A percentile compares a stretch with the other conserved stretches of the same genome.
phyloP scores from a whole-genome alignment of 2,113 vertebrate species.

The Etia nguti region DNA sequence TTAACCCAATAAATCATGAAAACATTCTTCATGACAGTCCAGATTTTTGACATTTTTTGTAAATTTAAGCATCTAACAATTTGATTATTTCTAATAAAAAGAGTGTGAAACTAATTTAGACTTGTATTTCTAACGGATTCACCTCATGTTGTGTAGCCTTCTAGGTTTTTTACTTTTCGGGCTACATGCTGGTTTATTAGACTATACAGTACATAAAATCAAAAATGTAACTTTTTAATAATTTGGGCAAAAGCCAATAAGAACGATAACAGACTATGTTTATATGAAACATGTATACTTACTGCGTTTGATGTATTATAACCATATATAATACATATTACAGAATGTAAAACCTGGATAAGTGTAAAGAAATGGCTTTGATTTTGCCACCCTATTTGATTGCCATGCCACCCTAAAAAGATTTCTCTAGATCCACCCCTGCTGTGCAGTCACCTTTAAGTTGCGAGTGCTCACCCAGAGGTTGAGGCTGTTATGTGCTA shows the following conservation, averaged over 20 bases:
- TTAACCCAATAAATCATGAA: not conserved
- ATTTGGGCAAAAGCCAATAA: not conserved
- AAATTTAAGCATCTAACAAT: not conserved
- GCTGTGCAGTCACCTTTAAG: not conserved
- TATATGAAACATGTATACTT: not conserved
- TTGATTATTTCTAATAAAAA: not conserved
- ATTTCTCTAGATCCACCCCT: not conserved
- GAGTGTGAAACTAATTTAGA: not conserved
- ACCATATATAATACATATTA: not conserved
- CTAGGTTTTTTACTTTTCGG: not conserved
- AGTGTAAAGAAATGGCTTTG: not conserved
- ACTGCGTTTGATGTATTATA: not conserved
- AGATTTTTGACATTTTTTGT: not conserved
- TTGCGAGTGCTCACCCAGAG: not conserved
- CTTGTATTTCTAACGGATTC: not conserved
- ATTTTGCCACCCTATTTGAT: not conserved
- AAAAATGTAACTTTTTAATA: not conserved
- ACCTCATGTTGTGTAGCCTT: not conserved
- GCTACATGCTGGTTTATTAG: not conserved
- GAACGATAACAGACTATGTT: not conserved
- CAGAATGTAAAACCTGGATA: not conserved
- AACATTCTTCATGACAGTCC: not conserved
- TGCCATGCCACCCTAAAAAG: accelerated
- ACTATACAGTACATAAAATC: not conserved
- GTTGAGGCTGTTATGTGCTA: not conserved